Percentiles rank a stretch among this genome's conserved stretches.
phyloP scores from a whole-genome alignment of 1,140 invertebrate species.

The Bombus terrestris region DNA sequence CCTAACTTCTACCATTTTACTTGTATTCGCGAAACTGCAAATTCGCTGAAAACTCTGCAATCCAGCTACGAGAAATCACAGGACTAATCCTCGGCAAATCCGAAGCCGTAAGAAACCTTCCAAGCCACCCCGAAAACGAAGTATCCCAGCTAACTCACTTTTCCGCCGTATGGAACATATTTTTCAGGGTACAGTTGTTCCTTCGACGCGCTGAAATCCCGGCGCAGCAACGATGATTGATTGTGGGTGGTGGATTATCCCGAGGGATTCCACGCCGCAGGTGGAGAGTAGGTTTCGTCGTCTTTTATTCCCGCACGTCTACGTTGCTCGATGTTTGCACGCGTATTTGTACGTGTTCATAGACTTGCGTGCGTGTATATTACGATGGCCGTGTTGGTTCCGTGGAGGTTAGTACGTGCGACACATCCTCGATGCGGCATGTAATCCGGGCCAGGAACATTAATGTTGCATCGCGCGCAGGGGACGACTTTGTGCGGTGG shows the following conservation, averaged over 20 bases:
- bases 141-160: not conserved
- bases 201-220: conserved; percentile 38
- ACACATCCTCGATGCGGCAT: conserved; percentile 54
- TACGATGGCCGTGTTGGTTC: not conserved
- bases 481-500: conserved; percentile 69
- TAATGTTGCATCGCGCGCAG: conserved; percentile 75
- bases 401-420: conserved; percentile 34
- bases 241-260: conserved; percentile 67
- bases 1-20: too few relatives aligned
- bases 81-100: not conserved
- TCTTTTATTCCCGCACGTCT: conserved; percentile 16
- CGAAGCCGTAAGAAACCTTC: not conserved
- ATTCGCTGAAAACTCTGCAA: too few relatives aligned
- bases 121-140: not conserved
- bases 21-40: too few relatives aligned
- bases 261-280: conserved; percentile 55
- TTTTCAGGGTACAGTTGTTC: conserved; percentile 36
- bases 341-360: not conserved
- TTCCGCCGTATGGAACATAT: conserved; percentile 11
- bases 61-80: not conserved
- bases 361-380: too few relatives aligned
- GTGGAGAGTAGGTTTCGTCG: conserved; percentile 34
- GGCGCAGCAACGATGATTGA: conserved; percentile 67
- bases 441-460: conserved; percentile 76
- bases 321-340: conserved; percentile 14